These are phyloP conservation scores for Regulus satrapa DNA, from an alignment of 2,113 vertebrate genomes.

Conservation along the genomic window DNA sequence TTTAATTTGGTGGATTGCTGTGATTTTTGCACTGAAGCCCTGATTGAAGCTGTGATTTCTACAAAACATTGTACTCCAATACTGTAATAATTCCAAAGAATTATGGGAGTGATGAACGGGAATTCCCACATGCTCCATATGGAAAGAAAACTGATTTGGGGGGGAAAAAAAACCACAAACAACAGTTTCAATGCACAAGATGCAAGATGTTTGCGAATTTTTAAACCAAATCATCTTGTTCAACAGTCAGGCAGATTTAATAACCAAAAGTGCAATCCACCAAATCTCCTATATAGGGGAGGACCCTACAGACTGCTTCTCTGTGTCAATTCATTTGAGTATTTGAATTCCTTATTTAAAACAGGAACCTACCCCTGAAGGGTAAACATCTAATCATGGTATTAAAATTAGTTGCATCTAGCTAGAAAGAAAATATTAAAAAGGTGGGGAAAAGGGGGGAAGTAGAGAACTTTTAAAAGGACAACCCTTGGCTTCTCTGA, in stretches of 20 bases:
- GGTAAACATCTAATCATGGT: neutral
- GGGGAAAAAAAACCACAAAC: no score
- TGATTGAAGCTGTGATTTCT: neutral
- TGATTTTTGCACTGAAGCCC: neutral
- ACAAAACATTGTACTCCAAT: neutral
- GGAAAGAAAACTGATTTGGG: neutral
- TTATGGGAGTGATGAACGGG: neutral
- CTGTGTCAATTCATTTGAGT: neutral
- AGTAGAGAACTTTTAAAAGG: neutral
- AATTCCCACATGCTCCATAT: neutral
- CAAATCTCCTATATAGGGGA: neutral
- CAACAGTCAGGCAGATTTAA: neutral
- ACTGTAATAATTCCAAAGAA: neutral
- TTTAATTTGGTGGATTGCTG: neutral
- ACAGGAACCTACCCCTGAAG: neutral
- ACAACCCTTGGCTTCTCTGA: neutral
- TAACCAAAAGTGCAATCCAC: neutral
- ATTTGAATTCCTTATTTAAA: neutral
- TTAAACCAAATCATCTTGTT: neutral
- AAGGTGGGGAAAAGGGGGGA: neutral
- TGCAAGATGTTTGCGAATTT: neutral
- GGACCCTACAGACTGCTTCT: neutral
- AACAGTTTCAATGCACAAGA: no score
- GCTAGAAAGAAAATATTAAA: neutral
- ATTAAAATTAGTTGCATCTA: neutral